Evolutionary conservation across 2,113 vertebrate species (phyloP), one percentile per base, ranked within the genome.

Genomic region (Pangasianodon hypophthalmus): DNA sequence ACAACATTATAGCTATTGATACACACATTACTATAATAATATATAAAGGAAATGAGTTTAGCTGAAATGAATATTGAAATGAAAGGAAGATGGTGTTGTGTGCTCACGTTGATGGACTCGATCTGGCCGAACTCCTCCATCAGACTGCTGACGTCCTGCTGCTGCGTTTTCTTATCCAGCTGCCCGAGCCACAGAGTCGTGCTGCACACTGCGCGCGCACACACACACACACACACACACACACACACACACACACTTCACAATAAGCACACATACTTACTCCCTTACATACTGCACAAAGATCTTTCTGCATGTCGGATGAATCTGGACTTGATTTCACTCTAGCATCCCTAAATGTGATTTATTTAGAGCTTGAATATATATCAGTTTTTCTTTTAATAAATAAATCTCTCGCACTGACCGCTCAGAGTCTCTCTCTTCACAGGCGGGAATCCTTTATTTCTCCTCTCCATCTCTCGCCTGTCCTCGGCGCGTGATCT

Each of bases 121-220:
- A 99, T 98, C 67, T 98, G 98, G 85, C 98, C 98, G 95, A 99
- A 99, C 91, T 99, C 98, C 94, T 99, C 98, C 92, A 99, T 92
- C 84, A 99, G 97, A 89, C 96, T 97, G 92, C 96, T 97, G 86
- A 99, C 97, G 80, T 99, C 98, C 80, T 98, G 96, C 64, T 98
- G 97, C 83, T 97, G 97, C 8, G 98, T 99, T 93, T 97, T 97
- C 95, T 99, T 99, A 95, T 99, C 98, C 52, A 99, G 96, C 26
- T 99, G 98, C 82, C 98, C 98, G 32, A 99, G 96, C 98, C 98
- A 99, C 71, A 99, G 97, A 0, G 98, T 99, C 60, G 98, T 99
- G 93, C 96, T 99, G 93, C 98, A 99, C 94, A 99, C 98, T 99
- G 90, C 32, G 4, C 26, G 4, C 50, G 32, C 1, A 92, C 86